Base-by-base conservation (phyloP, 2,888 invertebrate genomes). In the Isoperla grammatica region DNA sequence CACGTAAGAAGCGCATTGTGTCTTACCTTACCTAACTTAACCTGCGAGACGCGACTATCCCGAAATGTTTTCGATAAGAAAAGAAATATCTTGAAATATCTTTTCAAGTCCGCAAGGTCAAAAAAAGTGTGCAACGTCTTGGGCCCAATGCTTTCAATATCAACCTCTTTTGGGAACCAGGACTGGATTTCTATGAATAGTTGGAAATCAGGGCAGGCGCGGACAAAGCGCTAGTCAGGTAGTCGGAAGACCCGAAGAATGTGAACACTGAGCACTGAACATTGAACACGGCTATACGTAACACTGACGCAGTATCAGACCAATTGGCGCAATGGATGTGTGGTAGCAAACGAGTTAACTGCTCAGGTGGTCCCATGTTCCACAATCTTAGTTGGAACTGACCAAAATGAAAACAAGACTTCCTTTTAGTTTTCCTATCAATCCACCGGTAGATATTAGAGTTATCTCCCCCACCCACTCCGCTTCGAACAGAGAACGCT, bases 11-110 rank as follows among this genome's bases (percentile, higher is more conserved):
- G 39, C 4, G 19, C 17, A 15, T 17, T 35, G 53, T 37, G 17
- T n/a, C 11, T 20, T 5, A 43, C 6, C 43, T 43, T 6, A 35
- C 12, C 53, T 37, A 37, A 37, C 53, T 13, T 53, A 53, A 53
- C 35, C 53, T 53, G 53, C 17, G 39, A n/a, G n/a, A n/a, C n/a
- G n/a, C 53, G 19, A 17, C 19, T 5, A 6, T 19, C 37, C 20
- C 39, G 35, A 53, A 37, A 53, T 53, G 37, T 53, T 53, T 53
- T 53, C 53, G 9, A 15, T 45, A 13, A 15, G 53, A 53, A 53
- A 48, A 55, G 59, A 61, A 58, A 61, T 61, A 61, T 56, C 56
- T 56, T 56, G 56, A 59, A 61, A 61, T 61, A 55, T 59, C 61
- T 56, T 59, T 61, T 59, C 39, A 61, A 56, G 40, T 11, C 40